phyloP scores from a whole-genome alignment of 2,888 invertebrate species.

The Ctena decussata region DNA sequence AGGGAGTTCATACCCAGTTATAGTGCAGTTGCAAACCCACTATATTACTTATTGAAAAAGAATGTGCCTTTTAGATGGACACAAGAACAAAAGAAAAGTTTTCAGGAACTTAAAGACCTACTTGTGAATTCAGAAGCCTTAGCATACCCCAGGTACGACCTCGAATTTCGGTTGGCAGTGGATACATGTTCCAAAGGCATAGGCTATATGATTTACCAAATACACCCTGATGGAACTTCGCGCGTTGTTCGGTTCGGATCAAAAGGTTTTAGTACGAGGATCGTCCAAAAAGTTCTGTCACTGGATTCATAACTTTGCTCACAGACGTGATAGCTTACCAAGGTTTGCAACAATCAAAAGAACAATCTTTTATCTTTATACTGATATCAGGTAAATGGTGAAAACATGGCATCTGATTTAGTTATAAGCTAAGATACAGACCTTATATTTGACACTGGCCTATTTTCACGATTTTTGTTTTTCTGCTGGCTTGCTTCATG shows the following conservation, averaged over 20 bases:
- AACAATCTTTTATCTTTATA: too few relatives aligned
- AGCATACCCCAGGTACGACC: constrained; percentile 58
- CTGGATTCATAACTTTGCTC: too few relatives aligned
- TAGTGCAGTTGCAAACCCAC: constrained; percentile 38
- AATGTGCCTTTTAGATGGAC: constrained; percentile 37
- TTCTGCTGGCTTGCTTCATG: too few relatives aligned
- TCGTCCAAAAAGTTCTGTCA: too few relatives aligned
- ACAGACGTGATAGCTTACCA: too few relatives aligned
- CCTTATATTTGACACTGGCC: too few relatives aligned
- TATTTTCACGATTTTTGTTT: too few relatives aligned
- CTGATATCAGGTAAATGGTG: too few relatives aligned
- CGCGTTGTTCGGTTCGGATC: constrained; percentile 28
- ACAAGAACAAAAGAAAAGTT: constrained; percentile 23
- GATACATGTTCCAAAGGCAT: constrained; percentile 53
- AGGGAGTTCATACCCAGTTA: constrained; percentile 55
- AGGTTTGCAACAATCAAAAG: too few relatives aligned
- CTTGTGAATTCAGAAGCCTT: constrained; percentile 46
- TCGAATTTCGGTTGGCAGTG: constrained; percentile 52
- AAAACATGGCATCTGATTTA: too few relatives aligned
- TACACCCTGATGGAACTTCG: constrained; percentile 27
- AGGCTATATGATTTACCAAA: constrained; percentile 64
- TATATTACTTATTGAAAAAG: constrained; percentile 47
- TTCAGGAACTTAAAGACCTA: constrained; percentile 36
- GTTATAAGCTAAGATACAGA: too few relatives aligned
- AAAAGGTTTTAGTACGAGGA: background rate